Evolutionary conservation across 2,888 invertebrate genomes (phyloP).

Genomic region (Perdita meconis): DNA sequence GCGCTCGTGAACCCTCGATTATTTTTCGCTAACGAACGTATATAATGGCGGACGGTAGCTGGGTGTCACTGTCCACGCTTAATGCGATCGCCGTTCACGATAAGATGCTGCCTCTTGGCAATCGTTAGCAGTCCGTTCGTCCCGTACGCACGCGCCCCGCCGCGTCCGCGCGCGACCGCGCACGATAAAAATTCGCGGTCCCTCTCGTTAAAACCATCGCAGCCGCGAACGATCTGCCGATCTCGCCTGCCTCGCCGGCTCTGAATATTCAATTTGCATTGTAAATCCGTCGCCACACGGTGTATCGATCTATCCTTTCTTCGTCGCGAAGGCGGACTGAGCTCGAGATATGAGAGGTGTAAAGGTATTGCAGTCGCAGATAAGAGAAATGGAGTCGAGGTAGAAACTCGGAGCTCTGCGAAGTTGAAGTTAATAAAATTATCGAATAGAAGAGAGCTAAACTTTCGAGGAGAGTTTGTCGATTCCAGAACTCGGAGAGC

Average conservation of each 20-base stretch:
- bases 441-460: too few relatives aligned
- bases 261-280: slow-evolving; percentile 46
- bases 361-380: background rate
- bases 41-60: slow-evolving; percentile 62
- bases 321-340: background rate
- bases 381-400: background rate
- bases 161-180: slow-evolving; percentile 45
- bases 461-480: too few relatives aligned
- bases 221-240: slow-evolving; percentile 33
- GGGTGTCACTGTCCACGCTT: slow-evolving; percentile 81
- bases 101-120: slow-evolving; percentile 79
- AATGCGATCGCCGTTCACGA: slow-evolving; percentile 81
- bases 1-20: slow-evolving; percentile 75
- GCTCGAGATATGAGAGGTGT: background rate
- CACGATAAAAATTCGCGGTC: slow-evolving; percentile 54
- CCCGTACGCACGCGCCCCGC: slow-evolving; percentile 42
- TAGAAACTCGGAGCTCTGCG: too few relatives aligned
- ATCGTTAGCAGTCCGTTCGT: slow-evolving; percentile 75
- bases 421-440: too few relatives aligned
- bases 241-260: slow-evolving; percentile 12
- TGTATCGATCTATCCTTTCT: slow-evolving; percentile 34
- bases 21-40: slow-evolving; percentile 83
- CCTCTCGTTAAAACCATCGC: slow-evolving; percentile 51
- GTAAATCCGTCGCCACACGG: slow-evolving; percentile 32
- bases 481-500: too few relatives aligned